Percentiles rank a stretch among this genome's conserved stretches.
phyloP scores from a whole-genome alignment of 2,113 vertebrate genomes.

The Pituophis catenifer region DNA sequence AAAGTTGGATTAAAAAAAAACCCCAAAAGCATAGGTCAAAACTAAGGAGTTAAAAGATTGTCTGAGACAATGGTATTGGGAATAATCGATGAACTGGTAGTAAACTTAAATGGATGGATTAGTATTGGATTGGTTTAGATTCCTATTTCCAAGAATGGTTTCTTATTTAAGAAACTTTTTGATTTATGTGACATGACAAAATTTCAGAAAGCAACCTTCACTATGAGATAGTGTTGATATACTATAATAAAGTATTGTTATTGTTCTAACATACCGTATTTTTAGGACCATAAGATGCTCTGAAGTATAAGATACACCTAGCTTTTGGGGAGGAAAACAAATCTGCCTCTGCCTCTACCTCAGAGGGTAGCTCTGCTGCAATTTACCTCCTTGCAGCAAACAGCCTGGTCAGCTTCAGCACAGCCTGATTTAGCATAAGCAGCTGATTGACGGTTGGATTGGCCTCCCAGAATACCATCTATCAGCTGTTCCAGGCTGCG shows the following conservation, averaged over 20 bases:
- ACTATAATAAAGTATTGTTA: neutral
- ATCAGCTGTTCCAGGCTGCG: too few relatives aligned
- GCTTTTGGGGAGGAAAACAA: too few relatives aligned
- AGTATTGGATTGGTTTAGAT: neutral
- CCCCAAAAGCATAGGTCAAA: neutral
- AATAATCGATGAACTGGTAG: neutral
- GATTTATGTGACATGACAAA: neutral
- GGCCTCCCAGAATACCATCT: too few relatives aligned
- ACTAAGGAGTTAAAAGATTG: neutral
- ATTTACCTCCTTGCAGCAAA: too few relatives aligned
- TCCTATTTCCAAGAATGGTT: neutral
- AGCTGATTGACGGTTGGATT: too few relatives aligned
- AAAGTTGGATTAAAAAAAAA: neutral
- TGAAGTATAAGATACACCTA: too few relatives aligned
- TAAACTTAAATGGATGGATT: neutral
- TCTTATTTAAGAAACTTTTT: neutral
- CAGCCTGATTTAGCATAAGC: too few relatives aligned
- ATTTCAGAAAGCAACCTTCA: neutral
- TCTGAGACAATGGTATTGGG: neutral
- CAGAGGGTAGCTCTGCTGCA: too few relatives aligned
- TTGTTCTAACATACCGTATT: neutral
- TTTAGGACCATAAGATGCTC: too few relatives aligned
- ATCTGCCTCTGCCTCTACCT: too few relatives aligned
- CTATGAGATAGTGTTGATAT: neutral
- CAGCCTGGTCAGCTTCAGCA: too few relatives aligned